Evolutionary conservation across 1,140 invertebrate species (phyloP), one percentile per base, ranked within the genome.

Genomic region (Drosophila kikkawai): DNA sequence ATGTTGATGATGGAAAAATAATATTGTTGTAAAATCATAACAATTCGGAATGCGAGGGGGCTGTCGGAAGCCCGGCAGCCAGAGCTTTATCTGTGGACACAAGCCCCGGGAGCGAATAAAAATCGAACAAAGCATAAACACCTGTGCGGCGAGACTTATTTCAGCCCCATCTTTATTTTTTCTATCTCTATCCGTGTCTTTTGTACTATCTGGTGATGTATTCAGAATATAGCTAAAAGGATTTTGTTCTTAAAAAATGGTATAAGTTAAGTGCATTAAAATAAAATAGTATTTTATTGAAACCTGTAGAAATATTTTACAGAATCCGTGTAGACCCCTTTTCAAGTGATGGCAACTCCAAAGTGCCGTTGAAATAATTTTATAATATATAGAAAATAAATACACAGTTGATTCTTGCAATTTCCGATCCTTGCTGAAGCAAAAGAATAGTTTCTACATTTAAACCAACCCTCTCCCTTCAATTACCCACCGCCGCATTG

Each of bases 11-110:
- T 90, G 78, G 68, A 90, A 90, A 76, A 90, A 90, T 90, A 90
- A 90, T 90, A 88, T 88, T 88, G 85, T 90, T 90, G 84, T 87
- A 88, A 88, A 90, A 84, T 90, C 81, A 84, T 84, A 81, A 85
- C 65, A 78, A 75, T 60, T 67, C 17, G 8, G 15, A 53, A n/a
- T 32, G 51, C 34, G 17, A 11, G 22, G n/a, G 36, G 12, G 34
- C 29, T 19, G 11, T 19, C 4, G 26, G 22, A 22, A 29, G 44
- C 15, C 42, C 44, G 53, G 13, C 13, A 66, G 74, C 19, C 9
- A 32, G n/a, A 39, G 32, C 47, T 55, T 56, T 55, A 60, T 68
- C 34, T 66, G 50, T 68, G 42, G 37, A 57, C 48, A 50, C 19
- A 36, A 36, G 56, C 48, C 75, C 39, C 22, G 22, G 61, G 1